These are phyloP conservation scores for Nemotelus nigrinus DNA, from an alignment of 2,888 invertebrate genomes.

Conservation along the genomic window DNA sequence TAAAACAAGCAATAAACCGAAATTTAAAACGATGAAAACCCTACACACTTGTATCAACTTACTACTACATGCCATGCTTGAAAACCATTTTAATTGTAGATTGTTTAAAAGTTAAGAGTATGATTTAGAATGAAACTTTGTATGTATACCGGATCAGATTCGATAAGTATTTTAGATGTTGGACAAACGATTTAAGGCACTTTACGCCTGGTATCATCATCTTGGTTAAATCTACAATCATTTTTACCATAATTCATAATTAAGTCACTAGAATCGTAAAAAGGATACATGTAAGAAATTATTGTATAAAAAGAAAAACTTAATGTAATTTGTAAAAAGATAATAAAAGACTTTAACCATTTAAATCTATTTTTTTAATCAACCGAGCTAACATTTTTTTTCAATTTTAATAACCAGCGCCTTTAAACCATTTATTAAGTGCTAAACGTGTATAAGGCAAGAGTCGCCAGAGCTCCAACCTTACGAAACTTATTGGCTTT, in stretches of 20 bases:
- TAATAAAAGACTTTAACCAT: conserved; percentile 41
- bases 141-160: too few species aligned
- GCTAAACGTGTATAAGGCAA: too few species aligned
- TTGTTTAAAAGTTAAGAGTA: conserved; percentile 18
- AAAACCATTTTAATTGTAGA: conserved; percentile 36
- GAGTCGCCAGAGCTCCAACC: too few species aligned
- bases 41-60: background rate
- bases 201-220: background rate
- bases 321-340: conserved; percentile 35
- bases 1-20: background rate
- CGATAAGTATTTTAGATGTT: background rate
- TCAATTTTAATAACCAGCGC: too few species aligned
- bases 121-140: background rate
- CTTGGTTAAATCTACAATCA: conserved; percentile 33
- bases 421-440: too few species aligned
- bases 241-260: conserved; percentile 40
- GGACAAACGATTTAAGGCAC: conserved; percentile 7
- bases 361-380: background rate
- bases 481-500: too few species aligned
- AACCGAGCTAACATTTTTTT: too few species aligned
- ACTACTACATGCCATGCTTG: conserved; percentile 42
- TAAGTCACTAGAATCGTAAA: conserved; percentile 41
- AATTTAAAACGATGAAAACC: too few species aligned
- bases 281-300: conserved; percentile 15
- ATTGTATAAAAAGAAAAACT: conserved; percentile 22